Conservation (phyloP, 2,797 vertebrate genomes). For the Zenarchopterus dispar region DNA sequence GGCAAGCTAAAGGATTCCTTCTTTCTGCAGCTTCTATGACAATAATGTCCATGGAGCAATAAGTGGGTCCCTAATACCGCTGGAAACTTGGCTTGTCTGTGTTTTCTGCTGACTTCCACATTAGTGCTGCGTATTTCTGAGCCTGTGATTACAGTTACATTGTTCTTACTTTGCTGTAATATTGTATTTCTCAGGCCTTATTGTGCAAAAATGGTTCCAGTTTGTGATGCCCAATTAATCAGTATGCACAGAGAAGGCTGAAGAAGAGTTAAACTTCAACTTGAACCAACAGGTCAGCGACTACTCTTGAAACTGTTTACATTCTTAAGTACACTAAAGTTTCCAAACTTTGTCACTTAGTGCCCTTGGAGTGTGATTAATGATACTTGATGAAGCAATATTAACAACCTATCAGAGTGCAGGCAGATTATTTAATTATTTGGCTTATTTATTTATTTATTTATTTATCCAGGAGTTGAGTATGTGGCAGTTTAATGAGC, state of each 20-base stretch:
- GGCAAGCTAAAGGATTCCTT: slow-evolving; percentile 33
- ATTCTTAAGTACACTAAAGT: slow-evolving; percentile 29
- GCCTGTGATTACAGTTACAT: background rate
- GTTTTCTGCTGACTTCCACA: slow-evolving; percentile 52
- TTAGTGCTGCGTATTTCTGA: background rate
- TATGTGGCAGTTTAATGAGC: slow-evolving; percentile 71
- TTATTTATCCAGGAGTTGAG: slow-evolving; percentile 25
- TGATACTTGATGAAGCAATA: slow-evolving; percentile 68
- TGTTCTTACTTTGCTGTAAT: background rate
- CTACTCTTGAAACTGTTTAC: slow-evolving; percentile 17
- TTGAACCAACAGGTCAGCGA: slow-evolving; percentile 28
- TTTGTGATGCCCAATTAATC: background rate
- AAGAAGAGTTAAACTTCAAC: slow-evolving; percentile 11
- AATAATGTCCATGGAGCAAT: slow-evolving; percentile 51
- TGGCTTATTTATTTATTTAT: too few species aligned
- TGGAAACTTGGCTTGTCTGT: slow-evolving; percentile 30
- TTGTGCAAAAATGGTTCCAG: too few species aligned
- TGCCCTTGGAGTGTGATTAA: slow-evolving; percentile 70
- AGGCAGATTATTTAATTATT: slow-evolving; percentile 17
- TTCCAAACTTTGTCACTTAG: slow-evolving; percentile 42
- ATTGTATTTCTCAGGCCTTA: background rate
- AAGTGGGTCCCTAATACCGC: slow-evolving; percentile 61
- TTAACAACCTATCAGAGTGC: slow-evolving; percentile 59
- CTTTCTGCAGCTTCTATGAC: slow-evolving; percentile 38
- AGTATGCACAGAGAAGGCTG: background rate